Evolutionary conservation across 2,797 vertebrate species (phyloP).

Genomic region (Pantherophis alleghaniensis): DNA sequence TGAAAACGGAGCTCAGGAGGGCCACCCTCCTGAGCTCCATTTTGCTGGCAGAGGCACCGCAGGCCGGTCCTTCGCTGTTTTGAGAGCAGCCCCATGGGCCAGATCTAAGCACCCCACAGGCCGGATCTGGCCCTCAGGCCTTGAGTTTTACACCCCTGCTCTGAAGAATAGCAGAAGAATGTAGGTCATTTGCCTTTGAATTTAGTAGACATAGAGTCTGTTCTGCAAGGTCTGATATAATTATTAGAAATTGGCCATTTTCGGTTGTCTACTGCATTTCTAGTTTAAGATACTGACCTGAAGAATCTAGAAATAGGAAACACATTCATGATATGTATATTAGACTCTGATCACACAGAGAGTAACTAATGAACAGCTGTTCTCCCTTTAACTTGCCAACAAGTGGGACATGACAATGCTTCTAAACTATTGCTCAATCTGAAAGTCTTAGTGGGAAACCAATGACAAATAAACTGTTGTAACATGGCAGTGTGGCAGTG

Average conservation of each 20-base stretch:
- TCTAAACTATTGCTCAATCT: not conserved
- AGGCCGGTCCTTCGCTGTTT: too few relatives aligned
- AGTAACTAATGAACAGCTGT: not conserved
- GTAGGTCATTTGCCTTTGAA: not conserved
- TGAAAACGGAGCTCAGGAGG: too few relatives aligned
- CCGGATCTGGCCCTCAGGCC: too few relatives aligned
- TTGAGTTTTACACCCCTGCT: too few relatives aligned
- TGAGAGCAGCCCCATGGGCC: too few relatives aligned
- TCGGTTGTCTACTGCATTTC: not conserved
- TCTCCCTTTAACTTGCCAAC: not conserved
- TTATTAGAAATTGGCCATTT: not conserved
- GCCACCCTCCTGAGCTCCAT: too few relatives aligned
- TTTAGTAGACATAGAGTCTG: not conserved
- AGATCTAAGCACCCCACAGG: too few relatives aligned
- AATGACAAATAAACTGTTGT: constrained; percentile 8
- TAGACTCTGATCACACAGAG: not conserved
- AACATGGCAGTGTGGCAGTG: not conserved
- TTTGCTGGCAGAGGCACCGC: too few relatives aligned
- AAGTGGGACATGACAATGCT: not conserved
- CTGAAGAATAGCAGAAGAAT: not conserved
- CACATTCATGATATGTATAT: not conserved
- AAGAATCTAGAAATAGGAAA: not conserved
- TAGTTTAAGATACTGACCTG: not conserved
- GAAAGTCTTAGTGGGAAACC: not conserved
- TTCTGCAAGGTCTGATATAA: not conserved